A percentile compares a stretch with the other conserved stretches of the same genome.
Evolutionary conservation across 2,113 vertebrate species (phyloP).

Genomic region (Excalfactoria chinensis): DNA sequence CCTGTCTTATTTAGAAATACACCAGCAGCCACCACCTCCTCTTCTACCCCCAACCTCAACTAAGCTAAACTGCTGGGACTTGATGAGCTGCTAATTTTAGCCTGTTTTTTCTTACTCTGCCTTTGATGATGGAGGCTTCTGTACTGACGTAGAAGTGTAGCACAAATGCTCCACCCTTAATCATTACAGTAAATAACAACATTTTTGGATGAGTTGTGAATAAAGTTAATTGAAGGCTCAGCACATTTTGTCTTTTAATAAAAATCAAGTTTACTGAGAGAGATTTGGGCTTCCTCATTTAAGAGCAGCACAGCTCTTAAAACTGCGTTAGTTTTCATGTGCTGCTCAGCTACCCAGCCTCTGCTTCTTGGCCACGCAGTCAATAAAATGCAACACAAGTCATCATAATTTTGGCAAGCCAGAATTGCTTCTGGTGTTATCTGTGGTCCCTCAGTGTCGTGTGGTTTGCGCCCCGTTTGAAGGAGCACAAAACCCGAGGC

Average conservation of each 20-base stretch:
- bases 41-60: neutral
- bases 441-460: fast-evolving
- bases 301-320: neutral
- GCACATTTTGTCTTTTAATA: neutral
- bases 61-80: neutral
- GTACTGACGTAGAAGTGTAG: neutral
- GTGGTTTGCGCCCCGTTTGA: neutral
- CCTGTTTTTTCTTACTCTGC: neutral
- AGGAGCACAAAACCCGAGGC: neutral
- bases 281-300: neutral
- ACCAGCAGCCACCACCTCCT: neutral
- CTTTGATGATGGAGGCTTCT: neutral
- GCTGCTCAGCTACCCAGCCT: neutral
- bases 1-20: neutral
- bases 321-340: neutral
- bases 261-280: too few relatives aligned
- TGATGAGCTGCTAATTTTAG: slow-evolving; percentile 1
- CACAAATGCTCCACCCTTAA: neutral
- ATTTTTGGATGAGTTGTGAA: neutral
- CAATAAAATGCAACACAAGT: neutral
- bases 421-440: neutral
- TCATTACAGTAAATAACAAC: neutral
- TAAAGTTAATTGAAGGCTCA: neutral
- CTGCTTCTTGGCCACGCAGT: neutral
- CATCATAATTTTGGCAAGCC: neutral